Evolutionary conservation across 2,113 vertebrate species (phyloP), one percentile per base, ranked within the genome.

Genomic region (Phrynosoma blainvillii): DNA sequence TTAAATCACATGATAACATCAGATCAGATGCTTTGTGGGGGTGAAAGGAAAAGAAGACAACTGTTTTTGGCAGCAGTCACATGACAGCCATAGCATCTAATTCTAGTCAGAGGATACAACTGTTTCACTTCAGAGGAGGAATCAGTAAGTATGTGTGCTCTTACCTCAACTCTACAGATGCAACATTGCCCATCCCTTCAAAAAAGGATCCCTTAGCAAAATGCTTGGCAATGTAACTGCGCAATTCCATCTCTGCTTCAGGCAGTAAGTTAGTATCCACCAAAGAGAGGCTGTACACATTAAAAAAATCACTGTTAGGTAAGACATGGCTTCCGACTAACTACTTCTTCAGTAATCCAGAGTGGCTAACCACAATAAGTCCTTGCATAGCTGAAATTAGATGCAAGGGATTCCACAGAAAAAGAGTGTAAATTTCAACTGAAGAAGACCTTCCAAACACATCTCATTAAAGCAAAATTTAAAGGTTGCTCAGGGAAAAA

Each of bases 141-240:
- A 20, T 27, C 30, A 20, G 13, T 30, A 40, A 87, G 83, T 85
- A 82, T 16, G 71, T 88, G 90, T 71, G 62, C 42, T 86, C 94
- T 95, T 95, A 99, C 99, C 98, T 98, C 88, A 99, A 97, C 59
- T 98, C 98, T 93, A 99, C 97, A 0, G 98, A 97, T 21, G 96
- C 97, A 62, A 99, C 98, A 86, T 98, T 98, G 56, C 98, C 98
- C 98, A 99, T 98, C 18, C 98, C 98, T 90, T 98, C 98, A 65
- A 99, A 98, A 84, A 98, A 93, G 0, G 98, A 97, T 90, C 98
- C 99, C 93, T 99, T 99, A n/a, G 96, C 97, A 82, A 99, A 97
- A 70, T 98, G 97, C 94, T 98, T 98, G 4, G 97, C 97, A 14
- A 99, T 97, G 90, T 98, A 99, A 92, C 96, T 95, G 25, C 97